Evolutionary conservation across 2,888 invertebrate species (phyloP), one percentile per base, ranked within the genome.

Genomic region (Anoplius nigerrimus): DNA sequence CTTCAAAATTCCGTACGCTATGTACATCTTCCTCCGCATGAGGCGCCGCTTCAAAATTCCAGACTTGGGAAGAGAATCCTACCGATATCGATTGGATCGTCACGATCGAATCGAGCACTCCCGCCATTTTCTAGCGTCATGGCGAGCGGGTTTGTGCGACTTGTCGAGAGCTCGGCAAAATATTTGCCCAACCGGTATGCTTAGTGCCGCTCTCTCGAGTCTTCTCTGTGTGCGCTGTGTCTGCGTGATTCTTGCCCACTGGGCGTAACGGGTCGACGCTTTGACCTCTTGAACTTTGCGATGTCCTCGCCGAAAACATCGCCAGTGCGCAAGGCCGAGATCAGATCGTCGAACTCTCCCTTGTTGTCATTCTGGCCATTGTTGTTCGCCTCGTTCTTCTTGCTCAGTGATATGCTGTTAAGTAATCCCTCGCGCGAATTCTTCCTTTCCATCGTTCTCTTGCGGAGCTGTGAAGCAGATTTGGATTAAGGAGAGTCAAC

Each of bases 221-320:
- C 93, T 82, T 94, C 94, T 61, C 93, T 90, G 80, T 92, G 92
- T 21, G 91, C 89, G 73, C 92, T 92, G 80, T 93, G 93, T 58
- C 91, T 87, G 1, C 93, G 90, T 0, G 93, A 92, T 68, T 92
- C 92, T 53, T 91, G 91, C 15, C 88, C 88, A 61, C 90, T 89
- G 0, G 90, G 89, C 1, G 91, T 90, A 2, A 93, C 90, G 34
- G 93, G 90, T 43, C 93, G 91, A 80, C 94, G 93, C 75, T 94
- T 91, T 54, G 94, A 94, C 63, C 95, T 90, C 82, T 95, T 95
- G 85, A 97, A 96, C 89, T 98, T 98, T 62, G 97, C 97, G 83
- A 98, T 96, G 86, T 98, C 98, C 86, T 98, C 98, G 0, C 97
- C 97, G 85, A 98, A 98, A 0, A 98, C 97, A 84, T 98, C 97